These are phyloP conservation scores for Anhinga anhinga DNA, from an alignment of 2,113 vertebrate genomes.

Conservation along the genomic window DNA sequence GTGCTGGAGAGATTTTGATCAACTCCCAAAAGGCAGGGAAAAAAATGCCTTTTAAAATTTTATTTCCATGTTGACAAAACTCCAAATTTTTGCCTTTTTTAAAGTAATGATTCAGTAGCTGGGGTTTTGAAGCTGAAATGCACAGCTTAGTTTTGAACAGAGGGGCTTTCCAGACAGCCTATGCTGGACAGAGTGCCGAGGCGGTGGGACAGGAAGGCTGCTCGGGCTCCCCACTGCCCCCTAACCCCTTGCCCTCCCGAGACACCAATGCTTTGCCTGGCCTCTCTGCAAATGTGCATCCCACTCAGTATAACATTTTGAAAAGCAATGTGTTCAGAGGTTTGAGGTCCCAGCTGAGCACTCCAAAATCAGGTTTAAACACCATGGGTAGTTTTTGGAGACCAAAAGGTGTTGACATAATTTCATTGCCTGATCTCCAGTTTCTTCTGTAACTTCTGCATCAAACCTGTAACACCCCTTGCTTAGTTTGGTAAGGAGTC, in stretches of 20 bases:
- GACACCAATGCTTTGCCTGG: not conserved
- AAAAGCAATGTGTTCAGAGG: not conserved
- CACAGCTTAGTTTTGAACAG: not conserved
- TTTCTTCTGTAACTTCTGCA: not conserved
- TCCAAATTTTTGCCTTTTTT: not conserved
- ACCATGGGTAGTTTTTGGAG: not conserved
- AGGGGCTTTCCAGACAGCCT: not conserved
- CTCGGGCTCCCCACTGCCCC: fast-evolving
- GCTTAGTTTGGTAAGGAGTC: not conserved
- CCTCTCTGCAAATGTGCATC: not conserved
- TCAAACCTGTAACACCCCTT: fast-evolving
- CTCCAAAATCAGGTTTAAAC: not conserved
- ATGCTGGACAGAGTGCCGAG: not conserved
- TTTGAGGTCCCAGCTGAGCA: not conserved
- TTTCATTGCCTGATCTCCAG: not conserved
- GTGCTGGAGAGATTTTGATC: not conserved
- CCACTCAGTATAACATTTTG: not conserved
- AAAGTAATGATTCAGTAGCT: not conserved
- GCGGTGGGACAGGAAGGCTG: not conserved
- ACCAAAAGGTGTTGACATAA: not conserved
- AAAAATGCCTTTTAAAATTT: not conserved
- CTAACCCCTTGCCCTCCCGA: fast-evolving
- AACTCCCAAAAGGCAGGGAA: not conserved
- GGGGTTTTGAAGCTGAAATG: not conserved
- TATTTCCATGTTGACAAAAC: not conserved